phyloP scores from a whole-genome alignment of 2,113 vertebrate genomes.

The Bolborhynchus lineola region DNA sequence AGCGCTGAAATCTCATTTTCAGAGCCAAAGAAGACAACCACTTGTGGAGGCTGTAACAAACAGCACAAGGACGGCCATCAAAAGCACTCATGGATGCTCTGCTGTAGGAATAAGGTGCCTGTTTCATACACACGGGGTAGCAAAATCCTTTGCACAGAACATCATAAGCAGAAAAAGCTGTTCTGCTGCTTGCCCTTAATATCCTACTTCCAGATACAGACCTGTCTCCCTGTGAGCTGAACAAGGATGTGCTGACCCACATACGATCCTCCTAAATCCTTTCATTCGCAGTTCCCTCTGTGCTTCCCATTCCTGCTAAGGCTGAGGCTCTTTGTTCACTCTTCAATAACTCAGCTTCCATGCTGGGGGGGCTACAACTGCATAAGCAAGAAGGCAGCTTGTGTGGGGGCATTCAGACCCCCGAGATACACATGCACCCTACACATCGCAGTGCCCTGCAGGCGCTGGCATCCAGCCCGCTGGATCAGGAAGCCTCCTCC shows the following conservation, averaged over 20 bases:
- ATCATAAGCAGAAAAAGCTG: not conserved
- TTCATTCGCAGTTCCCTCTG: not conserved
- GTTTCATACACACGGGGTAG: not conserved
- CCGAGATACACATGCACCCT: rapidly evolving
- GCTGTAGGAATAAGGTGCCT: not conserved
- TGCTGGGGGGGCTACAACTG: not conserved
- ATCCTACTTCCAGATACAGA: not conserved
- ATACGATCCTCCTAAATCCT: not conserved
- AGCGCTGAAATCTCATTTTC: not conserved
- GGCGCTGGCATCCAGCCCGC: not conserved
- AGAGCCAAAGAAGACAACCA: not conserved
- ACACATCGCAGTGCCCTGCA: not conserved
- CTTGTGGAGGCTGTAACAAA: not conserved
- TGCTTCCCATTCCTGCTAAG: not conserved
- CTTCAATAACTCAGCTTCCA: not conserved
- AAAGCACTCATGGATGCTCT: not conserved
- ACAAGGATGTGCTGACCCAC: not conserved
- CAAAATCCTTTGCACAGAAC: not conserved
- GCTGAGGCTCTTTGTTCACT: not conserved
- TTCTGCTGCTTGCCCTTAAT: not conserved
- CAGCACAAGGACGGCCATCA: not conserved
- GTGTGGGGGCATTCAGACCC: not conserved
- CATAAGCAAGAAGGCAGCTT: not conserved
- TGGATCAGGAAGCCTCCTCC: not conserved
- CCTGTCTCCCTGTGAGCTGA: not conserved